These are phyloP conservation scores for Sarcophilus harrisii DNA, from an alignment of 2,797 vertebrate genomes.

Conservation along the genomic window DNA sequence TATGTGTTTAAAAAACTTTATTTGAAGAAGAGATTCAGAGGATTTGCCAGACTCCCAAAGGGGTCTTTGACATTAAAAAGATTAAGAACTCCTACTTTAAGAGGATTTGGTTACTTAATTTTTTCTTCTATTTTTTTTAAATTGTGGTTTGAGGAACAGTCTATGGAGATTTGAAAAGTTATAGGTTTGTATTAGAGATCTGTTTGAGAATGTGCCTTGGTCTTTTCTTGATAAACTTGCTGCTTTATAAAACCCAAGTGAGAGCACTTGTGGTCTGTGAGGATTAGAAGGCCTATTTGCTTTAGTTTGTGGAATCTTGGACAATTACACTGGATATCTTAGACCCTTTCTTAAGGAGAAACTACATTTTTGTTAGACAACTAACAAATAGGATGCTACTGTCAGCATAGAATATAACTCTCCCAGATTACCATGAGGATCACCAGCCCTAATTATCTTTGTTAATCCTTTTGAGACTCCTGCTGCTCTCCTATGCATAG, in stretches of 20 bases:
- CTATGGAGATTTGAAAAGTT: background rate
- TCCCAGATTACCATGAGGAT: conserved; percentile 80
- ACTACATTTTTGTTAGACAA: background rate
- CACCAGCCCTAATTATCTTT: conserved; percentile 75
- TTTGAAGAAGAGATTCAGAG: background rate
- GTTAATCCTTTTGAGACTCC: conserved; percentile 76
- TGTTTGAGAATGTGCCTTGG: background rate
- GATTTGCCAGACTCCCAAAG: background rate
- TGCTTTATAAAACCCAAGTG: background rate
- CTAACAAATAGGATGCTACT: background rate
- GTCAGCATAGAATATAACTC: conserved; percentile 58
- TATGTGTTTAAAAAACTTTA: background rate
- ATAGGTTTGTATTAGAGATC: background rate
- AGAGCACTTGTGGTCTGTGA: background rate
- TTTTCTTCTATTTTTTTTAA: background rate
- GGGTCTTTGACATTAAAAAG: background rate
- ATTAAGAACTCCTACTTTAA: background rate
- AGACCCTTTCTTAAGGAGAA: background rate
- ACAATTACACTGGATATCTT: background rate
- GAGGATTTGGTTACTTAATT: background rate
- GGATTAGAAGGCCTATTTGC: background rate
- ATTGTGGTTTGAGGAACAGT: too few relatives aligned
- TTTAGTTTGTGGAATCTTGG: background rate
- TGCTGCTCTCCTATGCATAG: conserved; percentile 60
- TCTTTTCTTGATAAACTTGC: background rate